Base-by-base conservation (phyloP, 1,140 invertebrate species). In the Apis dorsata region DNA sequence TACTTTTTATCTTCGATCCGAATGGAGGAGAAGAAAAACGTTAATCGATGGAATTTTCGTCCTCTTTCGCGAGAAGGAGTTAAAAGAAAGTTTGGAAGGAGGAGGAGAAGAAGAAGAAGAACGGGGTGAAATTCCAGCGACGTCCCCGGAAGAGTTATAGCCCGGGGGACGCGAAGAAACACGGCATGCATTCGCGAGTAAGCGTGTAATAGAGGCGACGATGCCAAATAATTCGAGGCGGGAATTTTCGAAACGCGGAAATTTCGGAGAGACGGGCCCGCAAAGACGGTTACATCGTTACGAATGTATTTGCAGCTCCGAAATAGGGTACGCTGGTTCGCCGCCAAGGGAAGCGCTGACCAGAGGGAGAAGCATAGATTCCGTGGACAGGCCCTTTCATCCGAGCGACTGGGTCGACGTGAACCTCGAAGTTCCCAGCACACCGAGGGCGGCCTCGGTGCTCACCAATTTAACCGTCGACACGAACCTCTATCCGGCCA, bases 361-460 rank as follows among this genome's bases (percentile, higher is more conserved):
- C 10, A 90, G 93, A 69, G 93, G 92, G 79, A 89, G 90, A 51
- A 94, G 93, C 90, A 93, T 94, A 91, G 93, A 94, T 86, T 94
- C 93, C 44, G 92, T 93, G 62, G 93, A 94, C 89, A 92, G 93
- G 77, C 93, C 93, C 59, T 94, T 94, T 87, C 93, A 94, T 86
- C 93, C 94, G 51, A 94, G 94, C 79, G 94, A 95, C 86, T 95
- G 95, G 94, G 94, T 94, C 28, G 94, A 95, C 87, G 94, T 93
- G 79, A 93, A 94, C 86, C 91, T 95, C 66, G 94, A 95, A 90
- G 94, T 95, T 59, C 93, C 94, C 34, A 91, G 92, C 84, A 92
- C 94, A 80, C 92, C 92, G 71, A 93, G 92, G 81, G 77, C 91
- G 2, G 91, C 91, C 85, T 90, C 92, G 44, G 86, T 82, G 57